Base-by-base conservation (phyloP, 37 sponge, comb jelly and placozoan genomes). In the Corticium candelabrum region DNA sequence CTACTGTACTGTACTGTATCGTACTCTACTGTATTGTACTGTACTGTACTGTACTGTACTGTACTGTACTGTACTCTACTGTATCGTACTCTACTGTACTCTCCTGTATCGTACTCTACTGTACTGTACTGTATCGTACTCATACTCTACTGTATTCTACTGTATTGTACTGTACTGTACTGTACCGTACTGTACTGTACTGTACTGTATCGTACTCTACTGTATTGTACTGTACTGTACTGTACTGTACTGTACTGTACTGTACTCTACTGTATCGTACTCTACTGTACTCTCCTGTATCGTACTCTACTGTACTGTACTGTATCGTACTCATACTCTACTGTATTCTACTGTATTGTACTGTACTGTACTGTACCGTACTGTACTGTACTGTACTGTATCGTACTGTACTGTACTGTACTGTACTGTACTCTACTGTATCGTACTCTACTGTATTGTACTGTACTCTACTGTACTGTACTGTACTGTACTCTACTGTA, bases 121-220 rank as follows among this genome's bases (percentile, higher is more conserved):
- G 77, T 5, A 27, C 40, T 70, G 41, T 37, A 76, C 56, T 76
- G 77, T 76, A 27, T 32, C 29, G 73, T 70, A 15, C 73, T 43
- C 11, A 21, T 5, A 21, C 56, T n/a, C n/a, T n/a, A n/a, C n/a
- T n/a, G n/a, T n/a, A n/a, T n/a, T n/a, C n/a, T n/a, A n/a, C n/a
- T n/a, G 5, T 43, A 5, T 43, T 70, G 73, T 15, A 70, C 73
- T 70, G 73, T 70, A 70, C 73, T 70, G 73, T 70, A 70, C 73
- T 70, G 73, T 70, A 70, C 73, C 29, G 73, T 70, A 70, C 73
- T 70, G 73, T 70, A 70, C 73, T 70, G 73, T 70, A 70, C 73
- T 70, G 73, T 70, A 15, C 73, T 70, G 73, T 15, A 70, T n/a
- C n/a, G n/a, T n/a, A n/a, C n/a, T n/a, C n/a, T n/a, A n/a, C n/a